phyloP scores from a whole-genome alignment of 2,888 invertebrate species.

The Nineta flava region DNA sequence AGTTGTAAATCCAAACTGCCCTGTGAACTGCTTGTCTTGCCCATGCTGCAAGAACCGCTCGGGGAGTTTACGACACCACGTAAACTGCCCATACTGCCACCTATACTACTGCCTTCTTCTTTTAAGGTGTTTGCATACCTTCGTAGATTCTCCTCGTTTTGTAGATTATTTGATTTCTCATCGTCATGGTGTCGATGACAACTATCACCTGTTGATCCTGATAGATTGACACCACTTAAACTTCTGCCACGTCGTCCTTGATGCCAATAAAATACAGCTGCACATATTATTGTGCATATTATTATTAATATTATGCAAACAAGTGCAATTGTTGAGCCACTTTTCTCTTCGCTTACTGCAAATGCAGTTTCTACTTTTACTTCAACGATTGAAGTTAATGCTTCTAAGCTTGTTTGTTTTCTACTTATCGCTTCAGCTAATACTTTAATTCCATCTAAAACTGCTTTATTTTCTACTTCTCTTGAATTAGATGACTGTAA shows the following conservation, averaged over 20 bases:
- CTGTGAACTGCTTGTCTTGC: constrained; percentile 20
- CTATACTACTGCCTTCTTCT: constrained; percentile 36
- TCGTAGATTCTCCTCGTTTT: constrained; percentile 78
- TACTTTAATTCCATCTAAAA: constrained; percentile 38
- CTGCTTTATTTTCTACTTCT: constrained; percentile 24
- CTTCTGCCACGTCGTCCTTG: constrained; percentile 34
- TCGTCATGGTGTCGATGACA: constrained; percentile 57
- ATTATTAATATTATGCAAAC: constrained; percentile 29
- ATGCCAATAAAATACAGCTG: constrained; percentile 36
- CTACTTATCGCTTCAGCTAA: constrained; percentile 47
- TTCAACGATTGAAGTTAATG: constrained; percentile 55
- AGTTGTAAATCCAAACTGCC: constrained; percentile 28
- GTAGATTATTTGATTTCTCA: constrained; percentile 79
- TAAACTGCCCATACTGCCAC: constrained; percentile 32
- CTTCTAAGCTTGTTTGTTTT: constrained; percentile 40
- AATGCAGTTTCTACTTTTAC: constrained; percentile 61
- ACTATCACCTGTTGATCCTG: constrained; percentile 35
- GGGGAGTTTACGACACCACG: constrained; percentile 13
- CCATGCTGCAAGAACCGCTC: constrained; percentile 16
- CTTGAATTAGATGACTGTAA: constrained; percentile 35
- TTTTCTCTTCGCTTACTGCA: constrained; percentile 31
- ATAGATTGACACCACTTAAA: constrained; percentile 34
- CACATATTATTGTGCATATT: constrained; percentile 24
- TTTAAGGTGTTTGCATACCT: constrained; percentile 69
- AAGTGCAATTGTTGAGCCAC: constrained; percentile 25